phyloP scores from a whole-genome alignment of 35 echinoderm and acorn worm genomes.

The Chiridota heheva region DNA sequence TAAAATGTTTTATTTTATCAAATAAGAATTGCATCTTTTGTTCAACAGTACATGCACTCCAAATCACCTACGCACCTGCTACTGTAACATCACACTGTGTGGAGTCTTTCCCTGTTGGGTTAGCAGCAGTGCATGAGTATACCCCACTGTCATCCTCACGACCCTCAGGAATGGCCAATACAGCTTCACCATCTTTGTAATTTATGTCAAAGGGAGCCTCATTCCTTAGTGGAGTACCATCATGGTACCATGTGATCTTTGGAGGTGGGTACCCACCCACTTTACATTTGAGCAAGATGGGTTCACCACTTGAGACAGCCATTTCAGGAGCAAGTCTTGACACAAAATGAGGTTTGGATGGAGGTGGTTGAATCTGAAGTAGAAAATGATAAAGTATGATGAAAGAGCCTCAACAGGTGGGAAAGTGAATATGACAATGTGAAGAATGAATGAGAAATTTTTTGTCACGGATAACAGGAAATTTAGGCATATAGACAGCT shows the following conservation, averaged over 20 bases:
- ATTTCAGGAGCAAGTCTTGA: conserved; percentile 3
- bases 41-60: too few relatives aligned
- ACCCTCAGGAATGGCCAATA: conserved; percentile 36
- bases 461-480: background rate
- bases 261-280: conserved; percentile 57
- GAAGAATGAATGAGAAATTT: background rate
- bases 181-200: conserved; percentile 40
- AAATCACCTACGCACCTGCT: conserved; percentile 42
- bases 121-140: conserved; percentile 63
- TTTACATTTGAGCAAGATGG: conserved; percentile 45
- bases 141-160: conserved; percentile 54
- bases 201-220: conserved; percentile 50
- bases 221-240: conserved; percentile 48
- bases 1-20: too few relatives aligned
- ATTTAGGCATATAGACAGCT: too few relatives aligned
- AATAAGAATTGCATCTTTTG: too few relatives aligned
- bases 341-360: conserved; percentile 44
- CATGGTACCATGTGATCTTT: conserved; percentile 65
- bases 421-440: background rate
- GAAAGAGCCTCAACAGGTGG: background rate
- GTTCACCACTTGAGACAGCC: conserved; percentile 37
- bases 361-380: conserved; percentile 25
- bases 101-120: conserved; percentile 47
- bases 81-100: conserved; percentile 32
- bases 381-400: background rate